Percentiles rank a stretch among this genome's conserved stretches.
phyloP scores from a whole-genome alignment of 2,888 invertebrate genomes.

The Podabrus alpinus region DNA sequence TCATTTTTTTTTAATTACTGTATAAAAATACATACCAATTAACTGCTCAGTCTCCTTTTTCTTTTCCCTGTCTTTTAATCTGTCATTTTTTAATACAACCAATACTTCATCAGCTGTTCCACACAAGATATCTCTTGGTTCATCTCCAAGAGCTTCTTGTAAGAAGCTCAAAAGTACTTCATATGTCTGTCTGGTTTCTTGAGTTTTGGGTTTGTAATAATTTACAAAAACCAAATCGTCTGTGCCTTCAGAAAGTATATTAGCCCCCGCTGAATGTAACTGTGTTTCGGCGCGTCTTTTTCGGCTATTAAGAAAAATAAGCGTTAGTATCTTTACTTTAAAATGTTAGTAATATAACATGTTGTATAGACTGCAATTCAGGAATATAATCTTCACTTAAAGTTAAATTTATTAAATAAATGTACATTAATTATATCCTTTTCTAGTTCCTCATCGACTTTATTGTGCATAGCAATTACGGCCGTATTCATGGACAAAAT shows the following conservation, averaged over 20 bases:
- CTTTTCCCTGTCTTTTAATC: conserved; percentile 89
- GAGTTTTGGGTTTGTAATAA: conserved; percentile 89
- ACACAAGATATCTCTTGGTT: conserved; percentile 94
- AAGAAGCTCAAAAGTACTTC: conserved; percentile 95
- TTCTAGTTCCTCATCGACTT: too few species aligned
- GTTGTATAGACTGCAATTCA: too few species aligned
- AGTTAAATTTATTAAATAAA: too few species aligned
- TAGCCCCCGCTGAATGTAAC: conserved; percentile 86
- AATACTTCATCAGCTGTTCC: conserved; percentile 99
- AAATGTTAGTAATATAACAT: not conserved
- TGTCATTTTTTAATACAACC: conserved; percentile 92
- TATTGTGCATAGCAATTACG: too few species aligned
- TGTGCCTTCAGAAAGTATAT: conserved; percentile 81
- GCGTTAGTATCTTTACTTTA: conserved; percentile 1
- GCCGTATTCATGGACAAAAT: too few species aligned
- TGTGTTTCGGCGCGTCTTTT: conserved; percentile 92
- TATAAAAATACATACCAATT: conserved; percentile 54
- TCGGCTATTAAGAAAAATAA: conserved; percentile 59
- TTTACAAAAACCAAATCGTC: conserved; percentile 94
- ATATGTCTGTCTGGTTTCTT: conserved; percentile 96
- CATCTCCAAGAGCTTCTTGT: conserved; percentile 95
- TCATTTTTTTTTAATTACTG: not conserved
- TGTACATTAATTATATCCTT: too few species aligned
- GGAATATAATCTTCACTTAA: too few species aligned
- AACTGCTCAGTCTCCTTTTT: conserved; percentile 90